phyloP scores from a whole-genome alignment of 2,797 vertebrate species.

The Gallinago stenura region DNA sequence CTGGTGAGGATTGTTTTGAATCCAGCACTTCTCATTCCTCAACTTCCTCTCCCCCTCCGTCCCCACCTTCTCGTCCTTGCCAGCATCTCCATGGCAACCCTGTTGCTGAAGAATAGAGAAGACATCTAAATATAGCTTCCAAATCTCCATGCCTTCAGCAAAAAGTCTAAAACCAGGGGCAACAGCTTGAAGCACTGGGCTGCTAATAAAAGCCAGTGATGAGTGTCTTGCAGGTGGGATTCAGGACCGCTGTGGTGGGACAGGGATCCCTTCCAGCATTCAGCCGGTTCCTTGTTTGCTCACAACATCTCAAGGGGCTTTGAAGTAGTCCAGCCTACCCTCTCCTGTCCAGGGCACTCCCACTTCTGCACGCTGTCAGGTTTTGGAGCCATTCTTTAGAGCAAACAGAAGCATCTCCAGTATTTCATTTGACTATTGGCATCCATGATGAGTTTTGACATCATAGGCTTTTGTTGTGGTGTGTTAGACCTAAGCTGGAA shows the following conservation, averaged over 20 bases:
- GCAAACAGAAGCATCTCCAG: neutral
- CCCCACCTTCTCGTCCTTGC: slow-evolving; percentile 39
- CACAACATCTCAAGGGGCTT: neutral
- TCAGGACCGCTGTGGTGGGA: neutral
- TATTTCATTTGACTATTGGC: neutral
- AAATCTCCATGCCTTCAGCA: slow-evolving; percentile 78
- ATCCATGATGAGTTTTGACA: neutral
- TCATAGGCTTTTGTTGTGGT: neutral
- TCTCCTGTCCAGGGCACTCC: neutral
- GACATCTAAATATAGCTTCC: slow-evolving; percentile 84
- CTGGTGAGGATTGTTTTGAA: slow-evolving; percentile 27
- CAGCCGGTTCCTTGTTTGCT: neutral
- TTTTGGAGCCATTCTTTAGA: neutral
- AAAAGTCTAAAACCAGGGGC: slow-evolving; percentile 72
- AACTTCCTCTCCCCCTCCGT: slow-evolving; percentile 46
- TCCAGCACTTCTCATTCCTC: slow-evolving; percentile 44
- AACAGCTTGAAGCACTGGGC: slow-evolving; percentile 46
- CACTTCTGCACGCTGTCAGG: neutral
- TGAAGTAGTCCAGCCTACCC: neutral
- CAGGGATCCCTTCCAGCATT: neutral
- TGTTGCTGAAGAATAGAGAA: slow-evolving; percentile 78
- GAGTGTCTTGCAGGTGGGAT: neutral
- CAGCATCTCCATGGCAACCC: slow-evolving; percentile 82
- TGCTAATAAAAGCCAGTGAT: neutral
- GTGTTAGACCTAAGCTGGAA: neutral